These are phyloP conservation scores for Jacana jacana DNA, from an alignment of 2,113 vertebrate genomes.

Conservation along the genomic window DNA sequence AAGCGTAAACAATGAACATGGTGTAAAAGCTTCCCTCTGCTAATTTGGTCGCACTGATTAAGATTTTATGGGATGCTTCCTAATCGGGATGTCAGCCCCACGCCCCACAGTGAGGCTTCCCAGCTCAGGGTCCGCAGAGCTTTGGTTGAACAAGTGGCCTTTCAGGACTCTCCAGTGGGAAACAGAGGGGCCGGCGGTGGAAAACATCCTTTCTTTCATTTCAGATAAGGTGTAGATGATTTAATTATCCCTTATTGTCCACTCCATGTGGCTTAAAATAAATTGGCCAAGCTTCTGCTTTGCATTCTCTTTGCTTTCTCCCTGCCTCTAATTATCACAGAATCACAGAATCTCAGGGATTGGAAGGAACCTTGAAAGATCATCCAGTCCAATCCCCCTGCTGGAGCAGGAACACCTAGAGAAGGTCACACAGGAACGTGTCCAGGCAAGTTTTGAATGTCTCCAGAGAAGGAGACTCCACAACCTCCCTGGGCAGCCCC, in stretches of 20 bases:
- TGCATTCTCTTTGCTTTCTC: not conserved
- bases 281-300: constrained; percentile 18
- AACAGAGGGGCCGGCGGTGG: constrained; percentile 24
- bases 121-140: constrained; percentile 11
- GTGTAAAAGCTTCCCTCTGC: constrained; percentile 58
- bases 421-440: no score
- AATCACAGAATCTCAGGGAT: no score
- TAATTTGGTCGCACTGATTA: constrained; percentile 77
- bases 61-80: constrained; percentile 77
- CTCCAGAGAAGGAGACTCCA: no score
- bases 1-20: constrained; percentile 76
- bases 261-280: constrained; percentile 41
- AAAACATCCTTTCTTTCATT: constrained; percentile 73
- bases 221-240: constrained; percentile 75
- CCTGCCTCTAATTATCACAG: constrained; percentile 32
- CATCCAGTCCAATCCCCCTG: no score
- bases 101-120: not conserved
- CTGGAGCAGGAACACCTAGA: no score
- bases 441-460: no score
- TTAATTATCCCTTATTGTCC: constrained; percentile 78
- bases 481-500: no score
- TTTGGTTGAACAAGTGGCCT: constrained; percentile 16
- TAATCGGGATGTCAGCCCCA: constrained; percentile 77
- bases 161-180: not conserved
- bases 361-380: no score